Evolutionary conservation across 2,113 vertebrate species (phyloP), one percentile per base, ranked within the genome.

Genomic region (Blennius ocellaris): DNA sequence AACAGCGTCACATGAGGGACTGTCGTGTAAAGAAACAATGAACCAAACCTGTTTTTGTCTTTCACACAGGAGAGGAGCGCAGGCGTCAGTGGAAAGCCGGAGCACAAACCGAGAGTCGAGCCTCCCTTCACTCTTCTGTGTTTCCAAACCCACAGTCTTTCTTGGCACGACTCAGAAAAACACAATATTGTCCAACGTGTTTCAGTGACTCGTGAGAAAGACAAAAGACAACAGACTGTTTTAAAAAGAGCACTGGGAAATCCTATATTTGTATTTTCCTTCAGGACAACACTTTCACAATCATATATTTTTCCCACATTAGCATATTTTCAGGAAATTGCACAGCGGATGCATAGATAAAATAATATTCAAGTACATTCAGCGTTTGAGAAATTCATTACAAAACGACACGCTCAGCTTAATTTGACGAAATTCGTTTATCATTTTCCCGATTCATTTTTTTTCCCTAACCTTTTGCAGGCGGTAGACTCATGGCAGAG

Each of bases 281-380:
- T 76, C 49, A 74, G 5, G n/a, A 75, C 30, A 69, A 72, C 49
- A 81, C 61, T 62, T 69, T 76, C 64, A 79, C 41, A 39, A 50
- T 53, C 39, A 48, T 36, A 76, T 49, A 51, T 68, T 38, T 67
- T 41, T 8, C 16, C 49, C 69, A 66, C 17, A 39, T 16, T 69
- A 75, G 12, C 30, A 73, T 68, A 75, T 78, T 40, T 56, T 47
- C 17, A 68, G 1, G 48, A 76, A 71, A 70, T 80, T 38, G 78
- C 45, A 70, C 6, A 82, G 37, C 52, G 10, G 76, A 64, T 84
- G 66, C 43, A 78, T 11, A 52, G 45, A 72, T 75, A 71, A 43
- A 81, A 48, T 38, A 5, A 69, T 57, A 54, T 83, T 89, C 71
- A 85, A 82, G 67, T 83, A 83, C 75, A 88, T 77, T 76, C 51